Conservation (phyloP, 1,140 invertebrate species). For the Danaus melanippus region DNA sequence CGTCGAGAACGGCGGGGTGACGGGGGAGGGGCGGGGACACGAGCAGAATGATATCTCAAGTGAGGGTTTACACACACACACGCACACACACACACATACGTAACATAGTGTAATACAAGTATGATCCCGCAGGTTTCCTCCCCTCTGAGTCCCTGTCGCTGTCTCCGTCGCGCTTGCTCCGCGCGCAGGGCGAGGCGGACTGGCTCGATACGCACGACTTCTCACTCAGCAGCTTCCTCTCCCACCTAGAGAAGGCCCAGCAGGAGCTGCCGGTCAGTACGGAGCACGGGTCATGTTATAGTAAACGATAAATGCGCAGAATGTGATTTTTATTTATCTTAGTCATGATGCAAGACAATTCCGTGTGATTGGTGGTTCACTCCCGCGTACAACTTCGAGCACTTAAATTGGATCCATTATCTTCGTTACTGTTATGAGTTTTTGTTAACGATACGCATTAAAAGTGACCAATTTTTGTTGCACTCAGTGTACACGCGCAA, state of each 20-base stretch:
- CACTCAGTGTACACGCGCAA: no score
- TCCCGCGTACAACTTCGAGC: no score
- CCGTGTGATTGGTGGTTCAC: no score
- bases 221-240: constrained; percentile 85
- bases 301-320: no score
- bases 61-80: constrained; percentile 9
- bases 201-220: constrained; percentile 89
- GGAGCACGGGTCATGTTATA: not conserved
- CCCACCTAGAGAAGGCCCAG: constrained; percentile 76
- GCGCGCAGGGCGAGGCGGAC: constrained; percentile 76
- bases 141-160: constrained; percentile 56
- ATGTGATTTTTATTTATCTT: not conserved
- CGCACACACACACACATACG: no score
- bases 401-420: no score
- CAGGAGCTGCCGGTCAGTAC: constrained; percentile 32
- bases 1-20: not conserved
- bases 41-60: constrained; percentile 27
- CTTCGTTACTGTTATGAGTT: no score
- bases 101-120: not conserved
- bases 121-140: constrained; percentile 41
- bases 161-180: constrained; percentile 83
- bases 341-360: no score
- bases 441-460: no score
- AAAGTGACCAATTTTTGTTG: no score
- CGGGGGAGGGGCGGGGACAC: constrained; percentile 4